Base-by-base conservation (phyloP, 2,888 invertebrate genomes). In the Cinara cedri region DNA sequence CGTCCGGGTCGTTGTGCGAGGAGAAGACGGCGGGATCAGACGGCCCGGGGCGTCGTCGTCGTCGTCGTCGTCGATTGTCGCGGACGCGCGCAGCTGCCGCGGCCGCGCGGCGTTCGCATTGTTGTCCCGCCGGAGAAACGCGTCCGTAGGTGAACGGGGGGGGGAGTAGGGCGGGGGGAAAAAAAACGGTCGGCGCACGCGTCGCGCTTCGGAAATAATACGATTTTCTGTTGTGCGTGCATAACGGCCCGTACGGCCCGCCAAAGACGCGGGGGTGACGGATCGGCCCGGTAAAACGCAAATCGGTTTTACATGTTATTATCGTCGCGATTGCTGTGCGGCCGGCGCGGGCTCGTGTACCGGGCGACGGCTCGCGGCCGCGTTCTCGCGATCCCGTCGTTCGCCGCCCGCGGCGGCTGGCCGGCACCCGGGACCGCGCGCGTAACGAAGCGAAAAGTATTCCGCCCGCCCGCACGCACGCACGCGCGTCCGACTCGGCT, bases 1-100 rank as follows among this genome's bases (percentile, higher is more conserved):
- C 78, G 78, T 78, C 60, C 42, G 49, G 78, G 78, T 70, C 42
- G 78, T 78, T n/a, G n/a, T n/a, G n/a, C n/a, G n/a, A n/a, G n/a
- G n/a, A n/a, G n/a, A n/a, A n/a, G n/a, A n/a, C n/a, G n/a, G n/a
- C n/a, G n/a, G n/a, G n/a, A n/a, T n/a, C n/a, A n/a, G n/a, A n/a
- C n/a, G n/a, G n/a, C n/a, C n/a, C n/a, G 54, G 75, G 49, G 68
- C 68, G 60, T 74, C 21, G 34, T n/a, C n/a, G n/a, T n/a, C n/a
- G n/a, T n/a, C n/a, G n/a, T n/a, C n/a, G n/a, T n/a, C 68, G 60
- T 74, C 21, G 34, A 70, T 78, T 76, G 76, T 76, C 70, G 78
- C 70, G 11, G 62, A 9, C 8, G 16, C 16, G 42, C 8, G 54
- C 54, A 24, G 66, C 74, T 60, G 78, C 68, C 34, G 68, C 49